Conservation (phyloP, 2,113 vertebrate genomes). For the Prolemur simus region DNA sequence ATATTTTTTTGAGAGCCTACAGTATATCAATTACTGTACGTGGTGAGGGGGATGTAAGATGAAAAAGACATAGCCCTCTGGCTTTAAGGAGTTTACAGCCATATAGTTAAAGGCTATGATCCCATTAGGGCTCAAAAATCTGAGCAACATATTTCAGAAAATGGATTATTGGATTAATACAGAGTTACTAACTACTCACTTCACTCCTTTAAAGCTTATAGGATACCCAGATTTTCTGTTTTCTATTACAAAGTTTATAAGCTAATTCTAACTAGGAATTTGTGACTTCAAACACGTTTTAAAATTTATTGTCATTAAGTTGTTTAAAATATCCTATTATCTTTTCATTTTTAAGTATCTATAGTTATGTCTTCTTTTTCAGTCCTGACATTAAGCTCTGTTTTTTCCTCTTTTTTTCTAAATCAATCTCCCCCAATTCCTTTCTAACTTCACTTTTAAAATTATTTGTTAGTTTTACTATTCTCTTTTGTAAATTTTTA, state of each 20-base stretch:
- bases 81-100: background rate
- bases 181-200: background rate
- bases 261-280: background rate
- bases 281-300: background rate
- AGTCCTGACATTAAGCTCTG: background rate
- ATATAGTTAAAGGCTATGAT: background rate
- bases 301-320: background rate
- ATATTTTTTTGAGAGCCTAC: background rate
- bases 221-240: background rate
- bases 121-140: background rate
- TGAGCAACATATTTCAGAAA: background rate
- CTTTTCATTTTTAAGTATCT: background rate
- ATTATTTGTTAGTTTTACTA: background rate
- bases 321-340: background rate
- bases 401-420: background rate
- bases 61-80: background rate
- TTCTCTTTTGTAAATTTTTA: background rate
- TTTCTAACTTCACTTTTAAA: background rate
- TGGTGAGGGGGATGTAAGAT: background rate
- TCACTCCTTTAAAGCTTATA: background rate
- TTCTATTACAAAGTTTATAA: background rate
- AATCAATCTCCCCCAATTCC: background rate
- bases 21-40: background rate
- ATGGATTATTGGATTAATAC: background rate
- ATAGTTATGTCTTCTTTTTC: background rate